These are phyloP conservation scores for Tetranychus cinnabarinus DNA, from an alignment of 1,140 invertebrate genomes.

Conservation along the genomic window DNA sequence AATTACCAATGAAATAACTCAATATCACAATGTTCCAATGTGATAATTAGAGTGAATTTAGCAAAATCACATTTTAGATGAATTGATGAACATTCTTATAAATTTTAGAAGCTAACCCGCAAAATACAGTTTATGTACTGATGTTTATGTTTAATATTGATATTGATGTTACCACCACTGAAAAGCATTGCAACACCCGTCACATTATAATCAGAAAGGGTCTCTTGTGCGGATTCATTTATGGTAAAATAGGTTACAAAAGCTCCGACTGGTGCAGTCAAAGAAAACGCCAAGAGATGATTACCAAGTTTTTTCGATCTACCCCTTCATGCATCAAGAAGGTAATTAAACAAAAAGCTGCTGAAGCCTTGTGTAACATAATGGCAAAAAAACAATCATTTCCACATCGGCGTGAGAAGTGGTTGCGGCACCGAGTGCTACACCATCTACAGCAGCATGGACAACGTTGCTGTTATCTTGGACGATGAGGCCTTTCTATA, in stretches of 20 bases:
- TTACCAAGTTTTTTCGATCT: constrained; percentile 60
- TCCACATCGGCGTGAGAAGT: constrained; percentile 85
- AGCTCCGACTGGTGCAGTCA: constrained; percentile 68
- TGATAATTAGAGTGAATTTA: no score
- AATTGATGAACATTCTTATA: no score
- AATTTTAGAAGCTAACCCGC: no score
- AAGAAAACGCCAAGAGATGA: constrained; percentile 80
- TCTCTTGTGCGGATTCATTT: constrained; percentile 31
- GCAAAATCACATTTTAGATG: no score
- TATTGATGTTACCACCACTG: constrained; percentile 50
- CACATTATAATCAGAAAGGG: constrained; percentile 56
- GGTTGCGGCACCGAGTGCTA: constrained; percentile 82
- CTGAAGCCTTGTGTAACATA: constrained; percentile 98
- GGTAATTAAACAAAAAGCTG: constrained; percentile 89
- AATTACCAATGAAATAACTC: no score
- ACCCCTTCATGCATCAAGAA: constrained; percentile 86
- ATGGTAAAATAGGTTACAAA: constrained; percentile 80
- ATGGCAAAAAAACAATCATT: constrained; percentile 90
- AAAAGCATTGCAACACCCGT: constrained; percentile 90
- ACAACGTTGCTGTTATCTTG: constrained; percentile 81
- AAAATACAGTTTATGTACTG: no score
- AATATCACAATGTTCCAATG: no score
- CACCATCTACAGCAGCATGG: constrained; percentile 90
- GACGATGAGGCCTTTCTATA: not conserved
- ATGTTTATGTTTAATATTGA: no score